These are phyloP conservation scores for Leptobrachium leishanense DNA, from an alignment of 2,113 vertebrate genomes.

Conservation along the genomic window DNA sequence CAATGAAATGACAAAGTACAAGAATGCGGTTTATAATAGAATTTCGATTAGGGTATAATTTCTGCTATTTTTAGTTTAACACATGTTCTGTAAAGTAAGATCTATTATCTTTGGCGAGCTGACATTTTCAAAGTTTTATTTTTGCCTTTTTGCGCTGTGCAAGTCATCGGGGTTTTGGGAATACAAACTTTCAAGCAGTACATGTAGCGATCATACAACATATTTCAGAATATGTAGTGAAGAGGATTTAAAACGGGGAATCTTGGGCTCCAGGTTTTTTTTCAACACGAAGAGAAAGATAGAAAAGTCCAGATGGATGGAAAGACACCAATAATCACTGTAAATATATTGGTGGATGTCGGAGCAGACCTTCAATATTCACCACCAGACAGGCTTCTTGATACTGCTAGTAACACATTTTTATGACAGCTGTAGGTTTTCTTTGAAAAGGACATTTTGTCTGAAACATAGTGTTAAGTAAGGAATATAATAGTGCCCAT, in stretches of 20 bases:
- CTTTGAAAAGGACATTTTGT: no score
- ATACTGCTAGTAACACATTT: no score
- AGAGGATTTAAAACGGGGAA: no score
- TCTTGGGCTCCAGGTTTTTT: not conserved
- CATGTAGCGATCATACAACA: not conserved
- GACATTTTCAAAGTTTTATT: not conserved
- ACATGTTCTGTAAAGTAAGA: constrained; percentile 3
- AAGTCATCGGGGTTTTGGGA: constrained; percentile 10
- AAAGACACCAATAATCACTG: not conserved
- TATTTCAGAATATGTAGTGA: not conserved
- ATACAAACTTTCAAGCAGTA: not conserved
- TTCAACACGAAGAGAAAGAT: not conserved
- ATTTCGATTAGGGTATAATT: constrained; percentile 30
- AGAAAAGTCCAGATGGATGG: not conserved
- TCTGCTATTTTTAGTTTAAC: constrained; percentile 29
- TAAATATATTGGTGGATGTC: not conserved
- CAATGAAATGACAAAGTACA: no score
- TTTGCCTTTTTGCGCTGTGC: constrained; percentile 11
- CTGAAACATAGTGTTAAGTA: no score
- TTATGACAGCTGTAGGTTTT: no score
- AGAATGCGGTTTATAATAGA: constrained; percentile 12
- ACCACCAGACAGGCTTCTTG: not conserved
- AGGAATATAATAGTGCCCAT: no score
- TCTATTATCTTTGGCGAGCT: constrained; percentile 28
- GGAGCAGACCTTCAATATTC: not conserved